A percentile compares a stretch with the other conserved stretches of the same genome.
Evolutionary conservation across 2,888 invertebrate species (phyloP).

Genomic region (Athetis lepigone): DNA sequence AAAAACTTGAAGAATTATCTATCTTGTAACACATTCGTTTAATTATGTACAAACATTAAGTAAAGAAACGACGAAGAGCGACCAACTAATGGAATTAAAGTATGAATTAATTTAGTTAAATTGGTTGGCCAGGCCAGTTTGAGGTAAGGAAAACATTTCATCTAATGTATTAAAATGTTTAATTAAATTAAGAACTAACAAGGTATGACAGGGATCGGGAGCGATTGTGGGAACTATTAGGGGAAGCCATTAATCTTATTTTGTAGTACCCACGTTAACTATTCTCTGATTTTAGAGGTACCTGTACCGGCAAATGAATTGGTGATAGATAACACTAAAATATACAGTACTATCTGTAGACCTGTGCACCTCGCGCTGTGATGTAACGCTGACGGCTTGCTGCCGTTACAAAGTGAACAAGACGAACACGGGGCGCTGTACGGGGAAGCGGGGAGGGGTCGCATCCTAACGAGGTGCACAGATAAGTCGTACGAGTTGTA

Average conservation of each 20-base stretch:
- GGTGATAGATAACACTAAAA: no score
- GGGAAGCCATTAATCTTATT: slow-evolving; percentile 26
- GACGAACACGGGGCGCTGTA: no score
- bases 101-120: slow-evolving; percentile 48
- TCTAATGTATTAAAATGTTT: slow-evolving; percentile 46
- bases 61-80: slow-evolving; percentile 12
- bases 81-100: slow-evolving; percentile 37
- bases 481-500: no score
- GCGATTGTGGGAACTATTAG: slow-evolving; percentile 42
- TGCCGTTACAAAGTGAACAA: no score
- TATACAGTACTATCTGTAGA: no score
- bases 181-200: slow-evolving; percentile 48
- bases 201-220: slow-evolving; percentile 26
- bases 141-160: slow-evolving; percentile 29
- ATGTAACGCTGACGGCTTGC: no score
- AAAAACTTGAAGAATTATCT: neutral
- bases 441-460: no score
- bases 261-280: slow-evolving; percentile 1
- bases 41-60: slow-evolving; percentile 21
- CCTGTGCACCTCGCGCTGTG: no score
- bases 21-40: slow-evolving; percentile 9
- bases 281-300: slow-evolving; percentile 21
- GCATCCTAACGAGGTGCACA: no score
- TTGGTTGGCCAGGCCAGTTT: slow-evolving; percentile 8
- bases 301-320: neutral